phyloP scores from a whole-genome alignment of 2,797 vertebrate genomes.

The Gallirallus australis region DNA sequence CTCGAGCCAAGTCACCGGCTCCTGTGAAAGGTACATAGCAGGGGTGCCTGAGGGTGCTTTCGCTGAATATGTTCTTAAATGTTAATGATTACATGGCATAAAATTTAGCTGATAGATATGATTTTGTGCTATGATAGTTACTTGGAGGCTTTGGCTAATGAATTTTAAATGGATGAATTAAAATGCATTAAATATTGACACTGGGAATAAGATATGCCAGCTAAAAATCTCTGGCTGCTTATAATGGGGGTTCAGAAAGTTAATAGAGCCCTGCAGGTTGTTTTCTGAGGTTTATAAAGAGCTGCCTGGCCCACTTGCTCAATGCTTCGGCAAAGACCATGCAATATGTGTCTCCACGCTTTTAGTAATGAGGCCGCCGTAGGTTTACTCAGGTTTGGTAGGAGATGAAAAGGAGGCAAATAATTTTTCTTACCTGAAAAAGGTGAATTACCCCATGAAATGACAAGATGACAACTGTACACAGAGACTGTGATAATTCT shows the following conservation, averaged over 20 bases:
- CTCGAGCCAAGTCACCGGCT: not conserved
- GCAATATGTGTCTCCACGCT: not conserved
- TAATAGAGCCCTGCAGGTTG: conserved; percentile 18
- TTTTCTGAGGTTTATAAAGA: not conserved
- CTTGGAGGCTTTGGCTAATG: conserved; percentile 29
- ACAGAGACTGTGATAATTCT: not conserved
- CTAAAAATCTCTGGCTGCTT: conserved; percentile 13
- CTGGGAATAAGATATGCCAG: conserved; percentile 2
- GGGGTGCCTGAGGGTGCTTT: not conserved
- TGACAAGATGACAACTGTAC: not conserved
- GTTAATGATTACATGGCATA: not conserved
- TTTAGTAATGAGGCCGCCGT: not conserved
- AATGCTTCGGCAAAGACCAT: not conserved
- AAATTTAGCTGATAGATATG: conserved; percentile 4
- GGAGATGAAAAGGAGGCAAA: not conserved
- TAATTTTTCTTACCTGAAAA: conserved; percentile 47
- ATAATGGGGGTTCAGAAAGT: not conserved
- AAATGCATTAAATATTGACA: conserved; percentile 65
- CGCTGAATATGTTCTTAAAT: not conserved
- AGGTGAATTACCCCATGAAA: not conserved
- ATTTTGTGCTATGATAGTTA: conserved; percentile 22
- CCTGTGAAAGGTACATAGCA: not conserved
- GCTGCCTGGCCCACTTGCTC: not conserved
- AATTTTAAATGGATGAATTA: conserved; percentile 58
- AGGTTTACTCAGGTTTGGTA: not conserved